These are phyloP conservation scores for Drosophila cracens DNA, from an alignment of 2,888 invertebrate genomes.

Conservation along the genomic window DNA sequence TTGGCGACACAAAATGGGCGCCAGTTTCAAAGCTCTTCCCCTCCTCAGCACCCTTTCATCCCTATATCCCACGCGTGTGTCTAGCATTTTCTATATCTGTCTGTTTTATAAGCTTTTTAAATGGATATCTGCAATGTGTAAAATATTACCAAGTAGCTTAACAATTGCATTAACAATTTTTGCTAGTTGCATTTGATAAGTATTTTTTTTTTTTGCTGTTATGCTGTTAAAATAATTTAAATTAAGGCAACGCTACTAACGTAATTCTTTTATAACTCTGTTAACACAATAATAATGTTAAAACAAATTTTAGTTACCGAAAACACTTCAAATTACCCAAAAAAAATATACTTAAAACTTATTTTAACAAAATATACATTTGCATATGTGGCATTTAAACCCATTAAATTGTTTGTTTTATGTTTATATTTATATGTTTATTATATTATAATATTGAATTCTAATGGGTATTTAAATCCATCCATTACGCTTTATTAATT, in stretches of 20 bases:
- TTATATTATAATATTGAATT: not conserved
- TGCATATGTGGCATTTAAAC: too few relatives aligned
- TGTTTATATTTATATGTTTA: too few relatives aligned
- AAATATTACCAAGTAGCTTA: slow-evolving; percentile 58
- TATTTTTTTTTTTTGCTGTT: slow-evolving; percentile 16
- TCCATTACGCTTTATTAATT: not conserved
- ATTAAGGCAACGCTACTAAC: slow-evolving; percentile 15
- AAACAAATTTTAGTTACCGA: not conserved
- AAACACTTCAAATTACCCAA: not conserved
- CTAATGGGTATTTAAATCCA: too few relatives aligned
- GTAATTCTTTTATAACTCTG: not conserved
- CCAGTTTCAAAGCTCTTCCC: slow-evolving; percentile 30
- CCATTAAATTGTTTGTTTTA: too few relatives aligned
- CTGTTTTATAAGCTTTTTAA: slow-evolving; percentile 18
- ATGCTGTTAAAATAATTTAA: slow-evolving; percentile 25
- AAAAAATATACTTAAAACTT: too few relatives aligned
- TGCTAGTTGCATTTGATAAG: slow-evolving; percentile 7
- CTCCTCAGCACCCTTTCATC: not conserved
- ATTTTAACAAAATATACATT: too few relatives aligned
- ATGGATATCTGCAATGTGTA: slow-evolving; percentile 8
- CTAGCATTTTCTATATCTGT: slow-evolving; percentile 2
- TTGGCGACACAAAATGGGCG: slow-evolving; percentile 71
- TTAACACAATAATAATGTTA: not conserved
- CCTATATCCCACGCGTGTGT: slow-evolving; percentile 8
- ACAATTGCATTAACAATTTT: slow-evolving; percentile 39